Conservation (phyloP, 1,140 invertebrate species). For the Nebria ingens region DNA sequence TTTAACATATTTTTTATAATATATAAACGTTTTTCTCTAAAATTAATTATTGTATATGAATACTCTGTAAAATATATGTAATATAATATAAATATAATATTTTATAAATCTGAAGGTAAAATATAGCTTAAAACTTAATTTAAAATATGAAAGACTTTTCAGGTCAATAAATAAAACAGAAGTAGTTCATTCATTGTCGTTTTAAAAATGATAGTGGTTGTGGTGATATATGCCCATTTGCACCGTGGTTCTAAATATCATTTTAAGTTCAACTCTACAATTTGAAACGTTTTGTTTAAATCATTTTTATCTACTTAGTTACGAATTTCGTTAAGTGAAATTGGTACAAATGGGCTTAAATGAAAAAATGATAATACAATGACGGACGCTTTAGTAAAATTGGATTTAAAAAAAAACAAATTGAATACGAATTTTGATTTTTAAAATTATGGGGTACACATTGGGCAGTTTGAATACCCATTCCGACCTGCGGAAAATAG, state of each 20-base stretch:
- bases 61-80: slow-evolving; percentile 7
- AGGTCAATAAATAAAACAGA: not conserved
- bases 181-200: not conserved
- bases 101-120: slow-evolving; percentile 4
- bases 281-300: too few species aligned
- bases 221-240: too few species aligned
- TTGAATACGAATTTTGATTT: not conserved
- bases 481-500: not conserved
- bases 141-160: slow-evolving; percentile 5
- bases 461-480: not conserved
- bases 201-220: not conserved
- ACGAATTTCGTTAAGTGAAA: too few species aligned
- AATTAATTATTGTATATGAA: slow-evolving; percentile 6
- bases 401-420: not conserved
- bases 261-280: too few species aligned
- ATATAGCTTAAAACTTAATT: slow-evolving; percentile 6
- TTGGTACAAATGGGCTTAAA: too few species aligned
- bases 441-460: not conserved
- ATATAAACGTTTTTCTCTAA: not conserved
- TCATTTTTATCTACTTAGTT: too few species aligned
- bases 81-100: not conserved
- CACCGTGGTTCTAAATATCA: too few species aligned
- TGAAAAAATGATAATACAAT: not conserved
- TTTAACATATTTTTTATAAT: not conserved
- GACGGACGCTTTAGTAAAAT: not conserved